Evolutionary conservation across 2,888 invertebrate genomes (phyloP).

Genomic region (Liposcelis brunnea): DNA sequence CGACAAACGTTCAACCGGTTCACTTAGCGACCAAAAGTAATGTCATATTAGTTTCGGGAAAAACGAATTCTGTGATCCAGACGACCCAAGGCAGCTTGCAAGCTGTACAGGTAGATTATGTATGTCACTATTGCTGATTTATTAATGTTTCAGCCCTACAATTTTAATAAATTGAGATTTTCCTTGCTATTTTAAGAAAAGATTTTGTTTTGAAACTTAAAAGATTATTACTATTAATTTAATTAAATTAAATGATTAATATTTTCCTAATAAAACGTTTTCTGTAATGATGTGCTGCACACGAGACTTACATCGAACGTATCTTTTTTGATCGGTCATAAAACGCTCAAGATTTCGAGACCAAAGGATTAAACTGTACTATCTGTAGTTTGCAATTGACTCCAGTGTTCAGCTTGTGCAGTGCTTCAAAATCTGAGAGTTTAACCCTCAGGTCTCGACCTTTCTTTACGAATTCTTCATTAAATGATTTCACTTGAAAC

Average conservation of each 20-base stretch:
- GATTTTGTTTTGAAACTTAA: conserved; percentile 3
- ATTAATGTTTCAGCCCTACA: background rate
- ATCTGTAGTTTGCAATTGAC: no score
- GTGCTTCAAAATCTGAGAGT: no score
- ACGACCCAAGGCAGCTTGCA: conserved; percentile 75
- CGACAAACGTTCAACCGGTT: conserved; percentile 58
- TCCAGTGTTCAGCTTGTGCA: no score
- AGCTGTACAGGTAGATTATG: conserved; percentile 55
- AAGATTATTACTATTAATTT: background rate
- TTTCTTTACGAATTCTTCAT: no score
- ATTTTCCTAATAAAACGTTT: no score
- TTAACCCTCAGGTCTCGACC: no score
- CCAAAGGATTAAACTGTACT: no score
- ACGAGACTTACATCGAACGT: no score
- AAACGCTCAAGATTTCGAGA: no score
- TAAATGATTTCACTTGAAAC: no score
- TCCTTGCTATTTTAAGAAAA: background rate
- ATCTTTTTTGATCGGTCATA: no score
- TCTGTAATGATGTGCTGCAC: no score
- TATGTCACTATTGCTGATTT: conserved; percentile 13
- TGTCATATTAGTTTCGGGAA: conserved; percentile 66
- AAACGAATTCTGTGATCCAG: conserved; percentile 84
- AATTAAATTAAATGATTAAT: background rate
- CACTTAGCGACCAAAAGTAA: conserved; percentile 63
- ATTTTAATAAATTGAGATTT: background rate